Percentiles rank a stretch among this genome's conserved stretches.
These are phyloP conservation scores for Spilarctia lutea DNA, from an alignment of 2,888 invertebrate genomes.

Conservation along the genomic window DNA sequence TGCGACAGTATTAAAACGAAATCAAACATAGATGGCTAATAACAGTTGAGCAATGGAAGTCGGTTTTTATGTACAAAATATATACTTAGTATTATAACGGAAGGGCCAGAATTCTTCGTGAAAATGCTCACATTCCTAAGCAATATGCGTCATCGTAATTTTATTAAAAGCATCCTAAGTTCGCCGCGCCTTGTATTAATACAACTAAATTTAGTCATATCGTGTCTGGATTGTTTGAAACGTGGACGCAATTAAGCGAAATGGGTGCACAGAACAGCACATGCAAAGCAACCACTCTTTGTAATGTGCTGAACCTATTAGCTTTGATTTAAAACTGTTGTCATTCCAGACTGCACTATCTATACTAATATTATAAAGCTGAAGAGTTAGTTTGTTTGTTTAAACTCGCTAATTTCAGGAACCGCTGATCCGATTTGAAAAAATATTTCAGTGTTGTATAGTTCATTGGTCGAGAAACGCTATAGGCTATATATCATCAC, in stretches of 20 bases:
- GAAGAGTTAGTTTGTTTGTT: too few species aligned
- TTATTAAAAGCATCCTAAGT: conserved; percentile 32
- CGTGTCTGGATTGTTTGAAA: conserved; percentile 41
- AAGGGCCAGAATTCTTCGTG: not conserved
- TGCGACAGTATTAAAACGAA: too few species aligned
- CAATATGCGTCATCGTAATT: not conserved
- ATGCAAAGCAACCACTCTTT: conserved; percentile 18
- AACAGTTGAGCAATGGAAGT: not conserved
- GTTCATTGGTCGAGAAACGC: too few species aligned
- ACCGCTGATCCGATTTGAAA: too few species aligned
- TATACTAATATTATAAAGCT: too few species aligned
- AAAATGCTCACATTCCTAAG: not conserved
- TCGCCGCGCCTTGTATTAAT: conserved; percentile 19
- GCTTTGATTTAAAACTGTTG: conserved; percentile 25
- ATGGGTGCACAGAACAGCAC: conserved; percentile 40
- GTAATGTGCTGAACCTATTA: conserved; percentile 23
- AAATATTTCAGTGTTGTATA: too few species aligned
- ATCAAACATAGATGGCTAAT: not conserved
- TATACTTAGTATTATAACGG: not conserved
- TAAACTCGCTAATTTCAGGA: too few species aligned
- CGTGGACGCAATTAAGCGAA: conserved; percentile 35
- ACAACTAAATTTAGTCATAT: conserved; percentile 20
- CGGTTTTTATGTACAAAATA: too few species aligned
- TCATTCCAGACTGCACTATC: not conserved
- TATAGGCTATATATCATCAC: too few species aligned